These are phyloP conservation scores for Rhinogobio ventralis DNA, from an alignment of 2,797 vertebrate species.

Conservation along the genomic window DNA sequence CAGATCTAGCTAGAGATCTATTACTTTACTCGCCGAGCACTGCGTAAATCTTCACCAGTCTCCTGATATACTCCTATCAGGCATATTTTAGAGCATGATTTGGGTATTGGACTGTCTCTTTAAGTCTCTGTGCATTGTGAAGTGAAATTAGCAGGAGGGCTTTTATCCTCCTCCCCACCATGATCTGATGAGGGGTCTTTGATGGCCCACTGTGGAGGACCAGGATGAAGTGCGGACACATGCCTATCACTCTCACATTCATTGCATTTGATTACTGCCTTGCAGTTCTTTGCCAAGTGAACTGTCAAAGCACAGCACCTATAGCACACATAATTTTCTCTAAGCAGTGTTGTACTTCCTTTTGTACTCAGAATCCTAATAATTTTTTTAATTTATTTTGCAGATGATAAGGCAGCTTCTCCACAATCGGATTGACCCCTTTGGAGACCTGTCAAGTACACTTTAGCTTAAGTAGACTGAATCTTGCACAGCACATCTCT, in stretches of 20 bases:
- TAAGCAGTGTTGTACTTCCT: too few relatives aligned
- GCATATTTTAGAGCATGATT: neutral
- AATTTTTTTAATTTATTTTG: too few relatives aligned
- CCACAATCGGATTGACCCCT: too few relatives aligned
- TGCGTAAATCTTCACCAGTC: neutral
- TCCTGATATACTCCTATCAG: neutral
- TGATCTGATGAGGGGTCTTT: neutral
- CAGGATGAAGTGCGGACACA: neutral
- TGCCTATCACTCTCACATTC: neutral
- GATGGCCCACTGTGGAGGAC: neutral
- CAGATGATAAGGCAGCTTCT: too few relatives aligned
- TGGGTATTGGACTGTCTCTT: slow-evolving; percentile 4
- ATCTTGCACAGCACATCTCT: too few relatives aligned
- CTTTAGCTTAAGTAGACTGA: too few relatives aligned
- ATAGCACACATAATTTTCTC: neutral
- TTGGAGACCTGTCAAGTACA: too few relatives aligned
- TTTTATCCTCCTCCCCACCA: neutral
- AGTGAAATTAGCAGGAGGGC: neutral
- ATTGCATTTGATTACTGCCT: neutral
- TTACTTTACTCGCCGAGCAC: neutral
- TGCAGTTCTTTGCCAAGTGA: neutral
- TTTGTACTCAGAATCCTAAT: too few relatives aligned
- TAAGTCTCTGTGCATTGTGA: neutral
- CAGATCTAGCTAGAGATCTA: neutral
- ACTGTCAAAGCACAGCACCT: neutral